Evolutionary conservation across 2,888 invertebrate species (phyloP).

Genomic region (Archips crataeganus): DNA sequence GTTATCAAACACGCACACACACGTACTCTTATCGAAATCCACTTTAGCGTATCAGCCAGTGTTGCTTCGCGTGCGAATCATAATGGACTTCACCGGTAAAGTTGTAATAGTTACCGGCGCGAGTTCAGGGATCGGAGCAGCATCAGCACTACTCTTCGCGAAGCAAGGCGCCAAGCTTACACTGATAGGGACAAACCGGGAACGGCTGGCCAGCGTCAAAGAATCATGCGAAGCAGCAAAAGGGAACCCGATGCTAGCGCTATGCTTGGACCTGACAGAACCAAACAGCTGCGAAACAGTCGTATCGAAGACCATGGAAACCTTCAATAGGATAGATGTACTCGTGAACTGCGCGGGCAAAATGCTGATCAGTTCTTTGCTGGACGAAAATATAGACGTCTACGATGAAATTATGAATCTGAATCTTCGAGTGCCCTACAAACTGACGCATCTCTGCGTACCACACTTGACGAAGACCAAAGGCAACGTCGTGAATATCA

Average conservation of each 20-base stretch:
- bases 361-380: conserved; percentile 88
- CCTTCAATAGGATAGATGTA: conserved; percentile 89
- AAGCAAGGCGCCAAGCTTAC: conserved; percentile 84
- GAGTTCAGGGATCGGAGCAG: conserved; percentile 88
- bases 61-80: background rate
- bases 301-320: conserved; percentile 87
- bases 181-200: conserved; percentile 86
- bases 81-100: conserved; percentile 77
- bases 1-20: conserved; percentile 8
- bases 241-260: conserved; percentile 67
- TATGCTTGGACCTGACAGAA: conserved; percentile 87
- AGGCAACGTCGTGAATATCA: conserved; percentile 95
- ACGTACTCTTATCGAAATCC: background rate
- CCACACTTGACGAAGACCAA: conserved; percentile 91
- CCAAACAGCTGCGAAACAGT: conserved; percentile 87
- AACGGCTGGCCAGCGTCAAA: conserved; percentile 85
- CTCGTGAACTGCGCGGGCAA: conserved; percentile 93
- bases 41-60: background rate
- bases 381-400: conserved; percentile 92
- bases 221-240: conserved; percentile 68
- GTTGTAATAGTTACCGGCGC: conserved; percentile 84
- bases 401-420: conserved; percentile 93
- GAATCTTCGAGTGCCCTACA: conserved; percentile 91
- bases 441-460: conserved; percentile 91
- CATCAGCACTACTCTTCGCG: conserved; percentile 85